Conservation (phyloP, 2,797 vertebrate species). For the Rhincodon typus region DNA sequence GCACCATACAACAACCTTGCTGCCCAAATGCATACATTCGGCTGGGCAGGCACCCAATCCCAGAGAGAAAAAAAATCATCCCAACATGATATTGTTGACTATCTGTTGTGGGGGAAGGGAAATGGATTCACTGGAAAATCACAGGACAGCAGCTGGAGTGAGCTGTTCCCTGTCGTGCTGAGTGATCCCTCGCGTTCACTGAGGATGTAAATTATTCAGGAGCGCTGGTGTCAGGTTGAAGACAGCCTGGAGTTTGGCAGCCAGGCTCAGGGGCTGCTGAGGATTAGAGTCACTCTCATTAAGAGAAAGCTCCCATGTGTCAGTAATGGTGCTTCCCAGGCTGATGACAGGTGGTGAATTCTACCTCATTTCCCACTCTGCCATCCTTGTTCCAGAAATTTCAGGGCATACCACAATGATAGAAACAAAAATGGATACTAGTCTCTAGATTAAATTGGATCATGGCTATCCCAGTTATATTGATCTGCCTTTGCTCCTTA, state of each 20-base stretch:
- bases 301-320: not conserved
- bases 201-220: constrained; percentile 33
- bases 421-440: not conserved
- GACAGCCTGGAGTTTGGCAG: not conserved
- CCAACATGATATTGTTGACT: not conserved
- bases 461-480: not conserved
- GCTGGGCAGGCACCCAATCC: not conserved
- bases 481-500: not conserved
- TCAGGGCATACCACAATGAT: not conserved
- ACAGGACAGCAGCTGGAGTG: not conserved
- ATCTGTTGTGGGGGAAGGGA: not conserved
- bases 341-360: too few species aligned
- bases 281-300: not conserved
- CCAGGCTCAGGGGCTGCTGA: too few species aligned
- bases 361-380: too few species aligned
- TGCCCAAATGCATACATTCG: not conserved
- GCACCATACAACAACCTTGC: not conserved
- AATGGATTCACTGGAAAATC: not conserved
- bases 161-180: not conserved
- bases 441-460: not conserved
- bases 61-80: not conserved
- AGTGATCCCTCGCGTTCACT: not conserved
- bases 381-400: not conserved
- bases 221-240: constrained; percentile 6
- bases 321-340: too few species aligned